These are phyloP conservation scores for Erythrolamprus reginae DNA, from an alignment of 2,113 vertebrate species.

Conservation along the genomic window DNA sequence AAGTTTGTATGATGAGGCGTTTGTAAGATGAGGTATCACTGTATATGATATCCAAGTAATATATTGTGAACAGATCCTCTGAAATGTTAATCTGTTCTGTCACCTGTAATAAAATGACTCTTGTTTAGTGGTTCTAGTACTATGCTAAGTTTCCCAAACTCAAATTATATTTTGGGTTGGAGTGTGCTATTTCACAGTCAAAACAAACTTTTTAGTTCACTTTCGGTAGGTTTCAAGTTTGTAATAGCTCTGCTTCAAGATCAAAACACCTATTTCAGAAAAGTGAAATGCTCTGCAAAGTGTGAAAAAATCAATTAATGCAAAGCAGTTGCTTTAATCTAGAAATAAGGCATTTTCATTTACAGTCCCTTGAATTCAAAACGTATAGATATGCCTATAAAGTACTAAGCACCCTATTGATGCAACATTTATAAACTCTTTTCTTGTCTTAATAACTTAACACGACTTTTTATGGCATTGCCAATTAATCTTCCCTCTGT, in stretches of 20 bases:
- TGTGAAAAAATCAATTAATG: background rate
- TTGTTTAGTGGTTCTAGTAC: background rate
- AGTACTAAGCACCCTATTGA: fast-evolving
- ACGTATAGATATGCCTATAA: background rate
- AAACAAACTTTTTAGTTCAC: background rate
- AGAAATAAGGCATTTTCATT: background rate
- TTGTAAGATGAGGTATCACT: too few species aligned
- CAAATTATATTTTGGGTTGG: background rate
- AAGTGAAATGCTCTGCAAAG: background rate
- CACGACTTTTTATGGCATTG: conserved; percentile 18
- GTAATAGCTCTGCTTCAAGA: background rate
- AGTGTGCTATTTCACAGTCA: background rate
- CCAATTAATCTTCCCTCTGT: background rate
- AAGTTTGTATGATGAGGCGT: too few species aligned
- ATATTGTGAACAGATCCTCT: background rate
- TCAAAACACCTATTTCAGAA: background rate
- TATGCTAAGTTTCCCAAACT: background rate
- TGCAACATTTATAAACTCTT: conserved; percentile 27
- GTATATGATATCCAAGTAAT: background rate
- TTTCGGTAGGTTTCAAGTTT: background rate
- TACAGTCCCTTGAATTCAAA: background rate
- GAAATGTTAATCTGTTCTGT: background rate
- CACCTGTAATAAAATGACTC: background rate
- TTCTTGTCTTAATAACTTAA: background rate
- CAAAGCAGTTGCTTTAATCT: background rate